These are phyloP conservation scores for Rhinogobio ventralis DNA, from an alignment of 2,797 vertebrate species.

Conservation along the genomic window DNA sequence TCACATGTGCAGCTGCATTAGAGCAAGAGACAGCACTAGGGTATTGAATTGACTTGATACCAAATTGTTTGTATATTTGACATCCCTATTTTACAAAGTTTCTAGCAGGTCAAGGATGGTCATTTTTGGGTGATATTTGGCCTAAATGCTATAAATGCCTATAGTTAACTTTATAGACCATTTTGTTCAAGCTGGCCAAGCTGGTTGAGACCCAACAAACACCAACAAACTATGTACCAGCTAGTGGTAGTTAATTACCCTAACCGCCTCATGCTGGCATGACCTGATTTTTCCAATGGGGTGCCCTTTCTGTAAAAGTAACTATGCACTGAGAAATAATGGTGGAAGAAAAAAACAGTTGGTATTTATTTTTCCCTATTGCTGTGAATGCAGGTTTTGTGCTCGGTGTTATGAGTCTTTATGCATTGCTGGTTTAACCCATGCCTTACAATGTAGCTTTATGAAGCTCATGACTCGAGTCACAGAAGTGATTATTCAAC, in stretches of 20 bases:
- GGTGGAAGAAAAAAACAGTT: background rate
- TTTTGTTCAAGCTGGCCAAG: background rate
- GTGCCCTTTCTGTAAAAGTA: background rate
- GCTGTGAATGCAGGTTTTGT: constrained; percentile 18
- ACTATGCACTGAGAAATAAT: background rate
- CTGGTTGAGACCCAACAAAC: background rate
- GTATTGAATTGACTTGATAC: background rate
- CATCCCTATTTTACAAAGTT: background rate
- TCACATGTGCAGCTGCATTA: background rate
- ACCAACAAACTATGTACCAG: background rate
- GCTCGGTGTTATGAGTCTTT: background rate
- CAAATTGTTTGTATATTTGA: background rate
- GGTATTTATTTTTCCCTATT: background rate
- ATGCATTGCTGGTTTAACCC: background rate
- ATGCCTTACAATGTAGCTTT: background rate
- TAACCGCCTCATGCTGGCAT: background rate
- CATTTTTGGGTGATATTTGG: background rate
- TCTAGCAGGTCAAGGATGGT: background rate
- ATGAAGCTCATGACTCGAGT: background rate
- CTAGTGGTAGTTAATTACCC: background rate
- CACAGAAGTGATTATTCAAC: background rate
- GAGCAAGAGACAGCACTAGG: background rate
- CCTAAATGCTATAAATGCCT: background rate
- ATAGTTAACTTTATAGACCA: background rate
- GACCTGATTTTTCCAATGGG: background rate